phyloP scores from a whole-genome alignment of 2,888 invertebrate genomes.

The Auanema sp. region DNA sequence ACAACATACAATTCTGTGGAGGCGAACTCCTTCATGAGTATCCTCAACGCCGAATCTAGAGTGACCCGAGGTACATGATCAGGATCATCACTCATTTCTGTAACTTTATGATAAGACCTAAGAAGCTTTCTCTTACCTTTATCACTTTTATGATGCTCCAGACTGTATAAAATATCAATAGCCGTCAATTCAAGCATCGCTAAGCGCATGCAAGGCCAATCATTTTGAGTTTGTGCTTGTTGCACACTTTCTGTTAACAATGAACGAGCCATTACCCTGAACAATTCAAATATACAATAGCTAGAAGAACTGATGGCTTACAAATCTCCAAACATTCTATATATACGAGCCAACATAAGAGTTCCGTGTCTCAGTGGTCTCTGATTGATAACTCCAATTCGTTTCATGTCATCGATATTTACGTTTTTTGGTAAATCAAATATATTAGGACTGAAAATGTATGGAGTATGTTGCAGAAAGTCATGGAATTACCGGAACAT shows the following conservation, averaged over 20 bases:
- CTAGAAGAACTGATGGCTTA: conserved; percentile 5
- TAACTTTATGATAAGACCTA: too few species aligned
- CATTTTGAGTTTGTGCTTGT: conserved; percentile 27
- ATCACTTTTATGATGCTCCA: background rate
- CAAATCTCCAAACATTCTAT: conserved; percentile 30
- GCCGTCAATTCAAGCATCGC: conserved; percentile 25
- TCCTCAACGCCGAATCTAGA: too few species aligned
- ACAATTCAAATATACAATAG: background rate
- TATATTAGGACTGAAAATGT: background rate
- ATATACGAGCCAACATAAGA: conserved; percentile 27
- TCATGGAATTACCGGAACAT: conserved; percentile 22
- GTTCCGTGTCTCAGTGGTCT: conserved; percentile 30
- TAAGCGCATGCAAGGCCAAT: conserved; percentile 25
- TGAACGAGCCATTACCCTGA: conserved; percentile 3
- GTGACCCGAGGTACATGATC: too few species aligned
- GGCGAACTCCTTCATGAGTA: too few species aligned
- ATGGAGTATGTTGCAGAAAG: background rate
- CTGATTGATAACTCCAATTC: conserved; percentile 18
- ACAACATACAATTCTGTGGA: too few species aligned
- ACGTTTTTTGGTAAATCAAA: background rate
- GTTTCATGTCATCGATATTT: background rate
- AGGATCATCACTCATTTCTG: too few species aligned
- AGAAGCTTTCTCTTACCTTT: too few species aligned
- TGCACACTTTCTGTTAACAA: conserved; percentile 25
- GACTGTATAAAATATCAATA: background rate